Evolutionary conservation across 35 echinoderm and acorn worm species (phyloP).

Genomic region (Lytechinus variegatus): DNA sequence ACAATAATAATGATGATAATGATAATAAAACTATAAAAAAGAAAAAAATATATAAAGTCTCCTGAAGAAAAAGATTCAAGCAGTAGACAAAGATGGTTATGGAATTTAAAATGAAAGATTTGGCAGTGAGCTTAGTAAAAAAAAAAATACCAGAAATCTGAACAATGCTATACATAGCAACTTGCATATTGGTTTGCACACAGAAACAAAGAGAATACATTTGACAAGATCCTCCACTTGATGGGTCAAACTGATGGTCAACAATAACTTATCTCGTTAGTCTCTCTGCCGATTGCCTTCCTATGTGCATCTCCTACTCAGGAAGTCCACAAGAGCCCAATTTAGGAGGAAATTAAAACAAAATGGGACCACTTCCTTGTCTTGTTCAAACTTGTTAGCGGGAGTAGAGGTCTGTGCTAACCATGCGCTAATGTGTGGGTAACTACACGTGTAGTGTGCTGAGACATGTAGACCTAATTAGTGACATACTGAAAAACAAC

Average conservation of each 20-base stretch:
- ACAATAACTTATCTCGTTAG: background rate
- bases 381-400: background rate
- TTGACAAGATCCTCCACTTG: background rate
- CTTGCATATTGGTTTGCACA: background rate
- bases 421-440: background rate
- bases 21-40: too few species aligned
- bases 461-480: background rate
- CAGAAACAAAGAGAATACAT: background rate
- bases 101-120: too few species aligned
- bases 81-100: too few species aligned
- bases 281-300: background rate
- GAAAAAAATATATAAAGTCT: too few species aligned
- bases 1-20: too few species aligned
- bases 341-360: constrained; percentile 48
- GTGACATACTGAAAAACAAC: background rate
- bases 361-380: constrained; percentile 32
- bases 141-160: too few species aligned
- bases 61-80: too few species aligned
- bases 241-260: background rate
- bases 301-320: background rate
- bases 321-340: constrained; percentile 21
- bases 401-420: background rate
- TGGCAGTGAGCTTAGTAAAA: too few species aligned
- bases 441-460: background rate
- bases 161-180: background rate